Evolutionary conservation across 92 coral and sea anemone genomes (phyloP), one percentile per base, ranked within the genome.

Genomic region (Heliopora coerulea): DNA sequence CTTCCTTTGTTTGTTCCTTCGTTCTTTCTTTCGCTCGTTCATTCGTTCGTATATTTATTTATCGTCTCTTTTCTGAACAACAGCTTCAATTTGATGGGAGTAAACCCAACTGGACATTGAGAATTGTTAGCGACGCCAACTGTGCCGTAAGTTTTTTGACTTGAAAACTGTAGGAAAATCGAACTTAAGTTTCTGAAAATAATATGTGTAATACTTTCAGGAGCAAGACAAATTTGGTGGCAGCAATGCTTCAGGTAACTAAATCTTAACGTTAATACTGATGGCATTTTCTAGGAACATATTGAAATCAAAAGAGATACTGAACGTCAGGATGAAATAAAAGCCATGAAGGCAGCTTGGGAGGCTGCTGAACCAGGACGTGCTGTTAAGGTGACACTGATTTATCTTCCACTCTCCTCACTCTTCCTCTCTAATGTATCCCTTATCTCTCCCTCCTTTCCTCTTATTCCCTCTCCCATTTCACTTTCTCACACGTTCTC

Each of bases 331-430:
- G 98, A 93, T 72, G 98, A 93, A 65, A 93, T 93, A 50, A 88
- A 86, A 59, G 98, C 98, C 25, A 87, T 93, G 98, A 93, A 93
- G 63, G 69, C 74, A 34, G 98, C 98, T 14, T 93, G 98, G 98
- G 98, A 90, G 68, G 96, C 98, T 19, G 98, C 98, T 5, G 91
- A 93, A 69, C 98, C 98, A 26, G 98, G 98, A 33, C 78, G 98
- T 20, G 98, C 98, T 8, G 98, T 91, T 20, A 90, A 90, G 95
- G 81, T 82, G 49, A 21, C 8, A 59, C 1, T n/a, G 25, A 13
- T 62, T 21, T 13, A 62, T 0, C n/a, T n/a, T n/a, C n/a, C n/a
- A n/a, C n/a, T n/a, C n/a, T n/a, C n/a, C n/a, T n/a, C n/a, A n/a
- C n/a, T n/a, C n/a, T n/a, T n/a, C n/a, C n/a, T n/a, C n/a, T n/a